These are phyloP conservation scores for Pachyuromys duprasi DNA, from an alignment of 2,797 vertebrate genomes.

Conservation along the genomic window DNA sequence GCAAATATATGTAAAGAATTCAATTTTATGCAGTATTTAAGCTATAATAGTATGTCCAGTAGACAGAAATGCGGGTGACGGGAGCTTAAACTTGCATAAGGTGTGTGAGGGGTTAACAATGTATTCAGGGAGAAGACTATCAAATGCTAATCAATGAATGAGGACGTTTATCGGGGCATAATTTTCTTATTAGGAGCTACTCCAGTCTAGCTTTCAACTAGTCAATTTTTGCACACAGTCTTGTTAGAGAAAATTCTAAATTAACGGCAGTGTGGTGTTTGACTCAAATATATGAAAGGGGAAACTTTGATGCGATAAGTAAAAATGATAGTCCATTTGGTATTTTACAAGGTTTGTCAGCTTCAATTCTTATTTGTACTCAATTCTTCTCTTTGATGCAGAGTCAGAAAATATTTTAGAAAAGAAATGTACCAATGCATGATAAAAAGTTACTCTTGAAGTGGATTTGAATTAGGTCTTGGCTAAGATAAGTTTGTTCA, in stretches of 20 bases:
- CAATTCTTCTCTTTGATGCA: constrained; percentile 74
- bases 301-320: constrained; percentile 69
- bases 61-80: neutral
- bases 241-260: constrained; percentile 10
- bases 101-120: neutral
- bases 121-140: neutral
- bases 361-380: constrained; percentile 75
- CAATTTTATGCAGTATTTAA: neutral
- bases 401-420: constrained; percentile 78
- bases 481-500: constrained; percentile 11
- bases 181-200: constrained; percentile 18
- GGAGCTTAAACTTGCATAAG: neutral
- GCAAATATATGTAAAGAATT: neutral
- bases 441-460: constrained; percentile 62
- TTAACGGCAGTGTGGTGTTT: constrained; percentile 25
- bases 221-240: constrained; percentile 32
- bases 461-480: constrained; percentile 49
- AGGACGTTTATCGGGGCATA: neutral
- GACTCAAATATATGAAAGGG: constrained; percentile 67
- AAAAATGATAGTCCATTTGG: constrained; percentile 75
- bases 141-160: neutral
- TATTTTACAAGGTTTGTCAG: constrained; percentile 79
- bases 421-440: constrained; percentile 59
- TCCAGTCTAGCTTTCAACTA: neutral
- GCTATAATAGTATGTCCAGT: neutral